Base-by-base conservation (phyloP, 2,113 vertebrate species). In the Ictalurus furcatus region DNA sequence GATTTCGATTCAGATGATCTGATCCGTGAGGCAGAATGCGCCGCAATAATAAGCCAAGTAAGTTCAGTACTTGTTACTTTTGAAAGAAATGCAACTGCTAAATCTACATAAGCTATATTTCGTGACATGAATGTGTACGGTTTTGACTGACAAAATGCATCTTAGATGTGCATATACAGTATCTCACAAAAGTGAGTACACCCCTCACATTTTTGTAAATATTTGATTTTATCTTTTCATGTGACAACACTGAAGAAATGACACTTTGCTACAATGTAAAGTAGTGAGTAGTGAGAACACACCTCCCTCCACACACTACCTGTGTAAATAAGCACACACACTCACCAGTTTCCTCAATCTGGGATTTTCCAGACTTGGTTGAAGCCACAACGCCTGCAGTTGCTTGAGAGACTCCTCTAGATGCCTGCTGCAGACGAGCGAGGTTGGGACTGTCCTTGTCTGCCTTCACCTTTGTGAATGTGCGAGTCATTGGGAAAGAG, bases 401-500 rank as follows among this genome's bases (percentile, higher is more conserved):
- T 82, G 98, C 98, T 93, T 99, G 97, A 82, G 95, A 99, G 88
- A 99, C 98, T 0, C 96, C 96, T 0, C 97, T 96, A 52, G 98
- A 99, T 0, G 98, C 98, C 89, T 96, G 96, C 25, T 97, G 97
- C 59, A 99, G 96, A 61, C 95, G 97, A 23, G 93, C 93, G 61
- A 99, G 96, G 93, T 99, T 99, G 65, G 82, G 0, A 2, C 97
- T 99, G 93, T 96, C 97, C 93, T 99, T 99, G 90, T 99, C 97
- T 0, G 98, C 98, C 92, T 99, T 99, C 12, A 99, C 98, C 98
- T 99, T 14, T 79, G 94, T 6, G 25, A 74, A 78, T 48, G 0
- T 2, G 44, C 19, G 25, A 25, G 59, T 79, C 21, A n/a, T 80
- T 54, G 67, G 28, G 61, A 78, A 17, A 56, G n/a, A 71, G 44